Evolutionary conservation across 2,888 invertebrate species (phyloP), one percentile per base, ranked within the genome.

Genomic region (Pyrgus malvae): DNA sequence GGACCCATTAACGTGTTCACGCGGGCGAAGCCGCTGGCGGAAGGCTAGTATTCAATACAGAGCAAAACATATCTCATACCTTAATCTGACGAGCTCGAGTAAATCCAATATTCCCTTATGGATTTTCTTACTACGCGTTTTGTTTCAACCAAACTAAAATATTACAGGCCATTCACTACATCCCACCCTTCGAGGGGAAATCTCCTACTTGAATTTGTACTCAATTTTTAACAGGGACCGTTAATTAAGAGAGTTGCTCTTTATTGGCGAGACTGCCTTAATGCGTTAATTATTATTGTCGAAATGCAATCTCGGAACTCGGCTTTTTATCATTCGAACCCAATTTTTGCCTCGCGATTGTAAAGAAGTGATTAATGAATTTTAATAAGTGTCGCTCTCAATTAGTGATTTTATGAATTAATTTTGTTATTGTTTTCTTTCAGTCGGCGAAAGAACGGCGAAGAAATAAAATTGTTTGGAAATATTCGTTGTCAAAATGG

Each of bases 211-310:
- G 87, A 90, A 89, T 90, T 90, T 88, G 88, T 90, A 90, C 90
- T 90, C 85, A 86, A 88, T 90, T 90, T 90, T 90, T 89, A 90
- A 88, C 85, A 78, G 85, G 80, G 78, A 76, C 84, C 74, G 78
- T 89, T 89, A 89, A 90, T 90, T 90, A 90, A 90, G 85, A 81
- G 80, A 83, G 80, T 74, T 78, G 75, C 83, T 85, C 85, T 87
- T 88, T 88, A 87, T 88, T 87, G 87, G 85, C 82, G 76, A 78
- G 78, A 78, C 74, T 80, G 76, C 80, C 84, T 83, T 89, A 90
- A 90, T 90, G 89, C 88, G 87, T 89, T 90, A 89, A 90, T 89
- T n/a, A n/a, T n/a, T n/a, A n/a, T n/a, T 90, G 90, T 90, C 78
- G 81, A 84, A 90, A 89, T 89, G 89, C 89, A 90, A 90, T 90